A percentile compares a stretch with the other conserved stretches of the same genome.
Evolutionary conservation across 37 sponge, comb jelly and placozoan species (phyloP).

Genomic region (Axinella damicornis): DNA sequence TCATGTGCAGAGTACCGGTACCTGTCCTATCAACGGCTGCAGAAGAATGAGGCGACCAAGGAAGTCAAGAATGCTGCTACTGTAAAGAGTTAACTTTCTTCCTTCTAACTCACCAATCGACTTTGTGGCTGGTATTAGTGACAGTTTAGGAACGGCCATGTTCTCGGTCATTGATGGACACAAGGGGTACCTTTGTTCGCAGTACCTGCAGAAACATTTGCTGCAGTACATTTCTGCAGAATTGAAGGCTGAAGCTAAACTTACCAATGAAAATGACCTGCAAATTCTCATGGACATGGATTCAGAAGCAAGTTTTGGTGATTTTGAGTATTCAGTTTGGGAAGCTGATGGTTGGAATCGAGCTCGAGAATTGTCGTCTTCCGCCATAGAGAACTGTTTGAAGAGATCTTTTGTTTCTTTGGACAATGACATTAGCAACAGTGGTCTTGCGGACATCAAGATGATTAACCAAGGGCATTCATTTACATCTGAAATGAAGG

Average conservation of each 20-base stretch:
- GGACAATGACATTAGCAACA: slow-evolving; percentile 57
- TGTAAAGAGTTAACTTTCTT: slow-evolving; percentile 54
- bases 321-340: background rate
- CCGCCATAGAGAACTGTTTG: slow-evolving; percentile 18
- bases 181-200: too few relatives aligned
- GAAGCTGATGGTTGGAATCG: background rate
- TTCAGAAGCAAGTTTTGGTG: too few relatives aligned
- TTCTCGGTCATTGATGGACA: slow-evolving; percentile 81
- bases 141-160: slow-evolving; percentile 13
- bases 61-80: slow-evolving; percentile 26
- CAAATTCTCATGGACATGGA: slow-evolving; percentile 17
- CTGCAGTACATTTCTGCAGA: slow-evolving; percentile 22
- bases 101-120: slow-evolving; percentile 86
- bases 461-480: slow-evolving; percentile 45
- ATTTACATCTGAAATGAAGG: slow-evolving; percentile 37
- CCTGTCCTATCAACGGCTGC: slow-evolving; percentile 35
- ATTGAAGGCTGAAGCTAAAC: background rate
- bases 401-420: slow-evolving; percentile 30
- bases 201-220: slow-evolving; percentile 67
- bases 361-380: background rate
- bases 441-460: slow-evolving; percentile 49
- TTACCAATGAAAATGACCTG: background rate
- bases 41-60: slow-evolving; percentile 46
- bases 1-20: background rate
- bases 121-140: slow-evolving; percentile 48